Percentiles rank a stretch among this genome's conserved stretches.
These are phyloP conservation scores for Pangasius sanitwongsei DNA, from an alignment of 2,797 vertebrate genomes.

Conservation along the genomic window DNA sequence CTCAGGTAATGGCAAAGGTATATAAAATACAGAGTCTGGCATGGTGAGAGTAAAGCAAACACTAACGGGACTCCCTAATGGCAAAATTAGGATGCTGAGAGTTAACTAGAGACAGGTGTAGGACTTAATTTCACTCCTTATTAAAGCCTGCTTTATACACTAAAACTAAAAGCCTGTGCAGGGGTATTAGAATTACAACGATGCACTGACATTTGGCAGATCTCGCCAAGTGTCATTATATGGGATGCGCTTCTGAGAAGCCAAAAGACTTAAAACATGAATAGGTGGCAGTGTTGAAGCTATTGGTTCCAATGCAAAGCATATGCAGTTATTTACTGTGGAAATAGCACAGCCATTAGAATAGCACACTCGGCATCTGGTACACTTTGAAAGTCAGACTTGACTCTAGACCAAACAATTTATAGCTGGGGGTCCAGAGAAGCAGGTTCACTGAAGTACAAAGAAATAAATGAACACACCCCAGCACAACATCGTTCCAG, in stretches of 20 bases:
- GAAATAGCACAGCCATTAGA: background rate
- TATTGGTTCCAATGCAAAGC: constrained; percentile 7
- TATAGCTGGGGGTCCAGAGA: background rate
- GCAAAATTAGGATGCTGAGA: background rate
- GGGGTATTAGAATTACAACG: background rate
- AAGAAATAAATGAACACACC: background rate
- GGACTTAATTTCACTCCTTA: constrained; percentile 2
- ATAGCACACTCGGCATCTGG: constrained; percentile 13
- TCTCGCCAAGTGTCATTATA: background rate
- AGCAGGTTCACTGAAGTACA: background rate
- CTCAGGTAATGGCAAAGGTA: background rate
- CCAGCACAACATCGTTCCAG: constrained; percentile 7
- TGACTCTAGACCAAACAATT: constrained; percentile 14
- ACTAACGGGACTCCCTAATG: background rate
- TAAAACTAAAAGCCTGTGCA: background rate
- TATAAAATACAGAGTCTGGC: background rate
- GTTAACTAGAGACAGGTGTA: constrained; percentile 1
- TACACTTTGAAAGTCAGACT: background rate
- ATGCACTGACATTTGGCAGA: background rate
- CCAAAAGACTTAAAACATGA: constrained; percentile 15
- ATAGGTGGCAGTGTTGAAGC: background rate
- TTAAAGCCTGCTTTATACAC: background rate
- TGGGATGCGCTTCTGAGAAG: background rate
- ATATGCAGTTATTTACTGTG: constrained; percentile 18
- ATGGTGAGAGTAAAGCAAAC: background rate